Evolutionary conservation across 2,113 vertebrate genomes (phyloP).

Genomic region (Alectura lathami): DNA sequence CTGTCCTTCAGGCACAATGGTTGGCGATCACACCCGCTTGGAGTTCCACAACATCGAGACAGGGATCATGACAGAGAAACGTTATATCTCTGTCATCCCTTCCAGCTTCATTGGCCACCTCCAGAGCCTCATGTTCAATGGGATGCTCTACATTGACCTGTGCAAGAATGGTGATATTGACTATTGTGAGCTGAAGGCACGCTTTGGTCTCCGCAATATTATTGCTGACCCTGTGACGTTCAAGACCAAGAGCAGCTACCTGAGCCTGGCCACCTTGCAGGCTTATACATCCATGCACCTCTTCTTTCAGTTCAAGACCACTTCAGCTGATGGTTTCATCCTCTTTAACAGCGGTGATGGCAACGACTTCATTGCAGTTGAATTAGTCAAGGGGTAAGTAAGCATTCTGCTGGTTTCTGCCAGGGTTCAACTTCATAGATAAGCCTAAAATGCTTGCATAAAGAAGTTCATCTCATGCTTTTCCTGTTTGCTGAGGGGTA

Average conservation of each 20-base stretch:
- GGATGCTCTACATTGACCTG: slow-evolving; percentile 95
- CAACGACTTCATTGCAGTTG: slow-evolving; percentile 94
- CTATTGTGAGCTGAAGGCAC: slow-evolving; percentile 94
- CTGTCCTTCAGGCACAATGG: slow-evolving; percentile 89
- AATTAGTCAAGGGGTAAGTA: slow-evolving; percentile 95
- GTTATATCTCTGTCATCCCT: slow-evolving; percentile 91
- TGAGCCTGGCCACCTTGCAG: slow-evolving; percentile 94
- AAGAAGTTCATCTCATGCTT: neutral
- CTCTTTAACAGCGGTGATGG: slow-evolving; percentile 91
- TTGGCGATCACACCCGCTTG: slow-evolving; percentile 97
- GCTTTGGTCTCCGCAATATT: slow-evolving; percentile 94
- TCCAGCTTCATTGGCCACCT: slow-evolving; percentile 98
- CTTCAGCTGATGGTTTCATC: slow-evolving; percentile 93
- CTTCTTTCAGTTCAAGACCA: slow-evolving; percentile 99
- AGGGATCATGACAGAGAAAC: slow-evolving; percentile 96
- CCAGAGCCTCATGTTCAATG: slow-evolving; percentile 96
- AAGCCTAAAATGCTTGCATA: neutral
- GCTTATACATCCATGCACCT: slow-evolving; percentile 98
- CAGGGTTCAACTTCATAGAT: neutral
- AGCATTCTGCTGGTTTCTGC: neutral
- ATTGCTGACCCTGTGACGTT: slow-evolving; percentile 96
- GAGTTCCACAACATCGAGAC: slow-evolving; percentile 99
- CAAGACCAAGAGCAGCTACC: slow-evolving; percentile 95
- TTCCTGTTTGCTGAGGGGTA: neutral
- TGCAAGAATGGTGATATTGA: slow-evolving; percentile 99